Base-by-base conservation (phyloP, 2,113 vertebrate species). In the Erpornis zantholeuca region DNA sequence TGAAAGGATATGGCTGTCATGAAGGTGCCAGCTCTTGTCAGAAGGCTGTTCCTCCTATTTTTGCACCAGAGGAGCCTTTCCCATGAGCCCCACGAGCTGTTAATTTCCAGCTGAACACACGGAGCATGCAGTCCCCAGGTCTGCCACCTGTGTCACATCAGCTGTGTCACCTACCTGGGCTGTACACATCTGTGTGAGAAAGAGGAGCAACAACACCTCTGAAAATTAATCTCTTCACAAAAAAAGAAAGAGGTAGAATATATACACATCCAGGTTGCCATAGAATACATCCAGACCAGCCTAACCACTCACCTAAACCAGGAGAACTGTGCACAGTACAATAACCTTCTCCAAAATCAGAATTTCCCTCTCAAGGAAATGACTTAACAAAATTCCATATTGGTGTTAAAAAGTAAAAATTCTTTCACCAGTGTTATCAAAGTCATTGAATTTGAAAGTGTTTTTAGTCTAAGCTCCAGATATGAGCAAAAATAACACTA, bases 1-100 rank as follows among this genome's bases (percentile, higher is more conserved):
- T 96, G 96, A 98, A 96, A 93, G 93, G 96, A 97, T 76, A 33
- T 59, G 84, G 81, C 94, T 98, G 96, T 97, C 97, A 98, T 15
- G 65, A 82, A 86, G 85, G 82, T 97, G 69, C 64, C 94, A 95
- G 92, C 44, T 91, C 82, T 59, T 78, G 82, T 81, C 92, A 79
- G 14, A 73, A 88, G 57, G 59, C 84, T 96, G 82, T 45, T 82
- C 52, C 86, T 96, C 95, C 77, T 88, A 50, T 68, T 96, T 94
- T 93, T 93, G 78, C 54, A 71, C 21, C 40, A 82, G 61, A 60
- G 29, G 33, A 91, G 31, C 29, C 81, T 85, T 88, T 90, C 60
- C 57, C 86, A 42, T 36, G 61, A 65, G 38, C 24, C 17, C 15
- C 50, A 27, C 29, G 15, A 86, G 50, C 31, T 81, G 8, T 40